Conservation (phyloP, 2,888 invertebrate species). For the Epirrhoe tristata region DNA sequence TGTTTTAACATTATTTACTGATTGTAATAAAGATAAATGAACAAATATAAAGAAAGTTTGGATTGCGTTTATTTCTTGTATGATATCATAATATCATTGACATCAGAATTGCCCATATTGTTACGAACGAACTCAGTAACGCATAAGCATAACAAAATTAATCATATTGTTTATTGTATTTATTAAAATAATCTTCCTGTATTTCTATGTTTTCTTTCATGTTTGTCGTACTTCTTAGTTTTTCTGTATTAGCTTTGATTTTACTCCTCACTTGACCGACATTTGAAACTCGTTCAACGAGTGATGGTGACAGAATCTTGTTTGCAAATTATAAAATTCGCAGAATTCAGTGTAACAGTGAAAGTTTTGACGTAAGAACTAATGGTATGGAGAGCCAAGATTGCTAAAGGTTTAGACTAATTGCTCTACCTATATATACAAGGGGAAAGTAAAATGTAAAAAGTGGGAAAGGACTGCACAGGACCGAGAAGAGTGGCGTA, state of each 20-base stretch:
- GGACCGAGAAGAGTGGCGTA: too few relatives aligned
- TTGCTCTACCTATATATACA: too few relatives aligned
- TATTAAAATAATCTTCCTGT: too few relatives aligned
- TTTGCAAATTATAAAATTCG: constrained; percentile 58
- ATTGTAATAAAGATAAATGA: background rate
- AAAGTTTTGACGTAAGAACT: constrained; percentile 62
- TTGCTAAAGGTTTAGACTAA: constrained; percentile 18
- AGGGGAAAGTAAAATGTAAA: too few relatives aligned
- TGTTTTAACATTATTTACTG: background rate
- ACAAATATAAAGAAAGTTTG: background rate
- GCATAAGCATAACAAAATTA: too few relatives aligned
- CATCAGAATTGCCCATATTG: too few relatives aligned
- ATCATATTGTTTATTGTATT: too few relatives aligned
- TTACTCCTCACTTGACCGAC: constrained; percentile 46
- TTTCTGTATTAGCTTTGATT: background rate
- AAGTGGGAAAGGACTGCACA: too few relatives aligned
- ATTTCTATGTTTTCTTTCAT: too few relatives aligned
- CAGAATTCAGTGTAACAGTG: constrained; percentile 60
- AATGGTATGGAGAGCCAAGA: constrained; percentile 40
- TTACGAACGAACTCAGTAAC: too few relatives aligned
- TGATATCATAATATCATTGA: too few relatives aligned
- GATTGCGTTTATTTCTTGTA: background rate
- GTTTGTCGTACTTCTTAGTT: too few relatives aligned
- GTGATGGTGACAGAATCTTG: constrained; percentile 44
- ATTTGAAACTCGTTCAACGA: constrained; percentile 34